phyloP scores from a whole-genome alignment of 2,888 invertebrate species.

The Argyresthia goedartella region DNA sequence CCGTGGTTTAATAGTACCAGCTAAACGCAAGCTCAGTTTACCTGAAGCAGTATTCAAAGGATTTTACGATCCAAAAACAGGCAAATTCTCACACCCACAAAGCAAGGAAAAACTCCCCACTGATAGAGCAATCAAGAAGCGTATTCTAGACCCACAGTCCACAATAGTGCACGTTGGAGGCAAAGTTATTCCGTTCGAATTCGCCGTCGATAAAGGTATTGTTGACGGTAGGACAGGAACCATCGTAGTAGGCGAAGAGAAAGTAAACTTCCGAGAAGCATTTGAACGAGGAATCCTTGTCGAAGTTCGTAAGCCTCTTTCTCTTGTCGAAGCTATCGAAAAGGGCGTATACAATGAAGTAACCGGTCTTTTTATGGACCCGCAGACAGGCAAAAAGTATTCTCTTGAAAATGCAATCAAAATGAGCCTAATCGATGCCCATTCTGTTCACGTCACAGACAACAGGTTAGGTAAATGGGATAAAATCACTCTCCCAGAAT shows the following conservation, averaged over 20 bases:
- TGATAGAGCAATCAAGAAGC: slow-evolving; percentile 86
- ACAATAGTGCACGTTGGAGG: slow-evolving; percentile 89
- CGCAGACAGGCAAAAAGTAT: slow-evolving; percentile 81
- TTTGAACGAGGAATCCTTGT: slow-evolving; percentile 86
- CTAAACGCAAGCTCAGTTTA: slow-evolving; percentile 85
- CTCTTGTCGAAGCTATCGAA: slow-evolving; percentile 83
- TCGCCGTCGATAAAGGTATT: slow-evolving; percentile 83
- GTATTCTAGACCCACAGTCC: slow-evolving; percentile 86
- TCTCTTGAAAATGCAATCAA: slow-evolving; percentile 87
- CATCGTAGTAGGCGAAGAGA: slow-evolving; percentile 72
- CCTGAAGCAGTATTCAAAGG: slow-evolving; percentile 93
- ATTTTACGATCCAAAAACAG: slow-evolving; percentile 88
- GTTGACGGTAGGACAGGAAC: slow-evolving; percentile 83
- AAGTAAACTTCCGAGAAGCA: slow-evolving; percentile 85
- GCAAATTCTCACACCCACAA: slow-evolving; percentile 84
- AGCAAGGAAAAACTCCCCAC: slow-evolving; percentile 85
- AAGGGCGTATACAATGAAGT: slow-evolving; percentile 85
- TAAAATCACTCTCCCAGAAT: slow-evolving; percentile 83
- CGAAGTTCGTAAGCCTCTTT: slow-evolving; percentile 85
- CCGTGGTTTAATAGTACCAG: slow-evolving; percentile 83
- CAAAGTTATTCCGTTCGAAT: slow-evolving; percentile 84
- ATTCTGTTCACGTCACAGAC: slow-evolving; percentile 87
- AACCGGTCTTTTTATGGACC: slow-evolving; percentile 87
- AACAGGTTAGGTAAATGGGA: slow-evolving; percentile 81
- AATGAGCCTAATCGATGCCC: slow-evolving; percentile 84